Evolutionary conservation across 2,797 vertebrate species (phyloP).

Genomic region (Cetoscarus ocellatus): DNA sequence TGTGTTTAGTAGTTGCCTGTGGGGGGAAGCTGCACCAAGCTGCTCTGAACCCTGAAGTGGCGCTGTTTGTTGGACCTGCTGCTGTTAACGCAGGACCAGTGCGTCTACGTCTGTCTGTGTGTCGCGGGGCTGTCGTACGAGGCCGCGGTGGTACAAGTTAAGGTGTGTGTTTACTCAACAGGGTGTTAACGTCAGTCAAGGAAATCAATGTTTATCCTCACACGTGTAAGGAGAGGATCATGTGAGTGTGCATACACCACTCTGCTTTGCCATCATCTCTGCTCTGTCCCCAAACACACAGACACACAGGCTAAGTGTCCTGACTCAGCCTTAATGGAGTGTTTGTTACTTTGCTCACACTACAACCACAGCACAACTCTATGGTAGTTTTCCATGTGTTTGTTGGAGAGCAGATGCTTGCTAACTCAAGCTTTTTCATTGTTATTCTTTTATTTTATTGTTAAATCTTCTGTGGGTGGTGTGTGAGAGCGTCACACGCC

Average conservation of each 20-base stretch:
- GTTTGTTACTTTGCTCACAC: conserved; percentile 39
- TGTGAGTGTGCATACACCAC: conserved; percentile 56
- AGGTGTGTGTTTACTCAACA: conserved; percentile 80
- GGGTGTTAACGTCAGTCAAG: conserved; percentile 75
- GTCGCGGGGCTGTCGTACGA: conserved; percentile 33
- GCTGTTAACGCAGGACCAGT: conserved; percentile 3
- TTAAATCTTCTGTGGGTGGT: conserved; percentile 63
- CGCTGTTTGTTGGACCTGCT: conserved; percentile 59
- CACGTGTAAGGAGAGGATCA: conserved; percentile 62
- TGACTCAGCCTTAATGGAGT: conserved; percentile 69
- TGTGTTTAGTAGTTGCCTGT: conserved; percentile 30
- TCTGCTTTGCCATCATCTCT: conserved; percentile 81
- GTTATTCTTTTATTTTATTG: conserved; percentile 23
- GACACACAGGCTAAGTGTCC: conserved; percentile 48
- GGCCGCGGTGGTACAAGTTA: conserved; percentile 30
- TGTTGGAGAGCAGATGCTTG: conserved; percentile 44
- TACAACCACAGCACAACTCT: conserved; percentile 24
- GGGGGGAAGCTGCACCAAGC: conserved; percentile 49
- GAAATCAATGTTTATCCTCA: conserved; percentile 77
- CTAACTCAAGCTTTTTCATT: conserved; percentile 32
- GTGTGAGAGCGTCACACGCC: conserved; percentile 66
- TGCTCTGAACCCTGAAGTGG: conserved; percentile 65
- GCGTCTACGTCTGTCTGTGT: conserved; percentile 20
- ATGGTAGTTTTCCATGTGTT: conserved; percentile 70
- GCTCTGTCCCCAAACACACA: conserved; percentile 79